Evolutionary conservation across 2,888 invertebrate species (phyloP).

Genomic region (Fragum fragum): DNA sequence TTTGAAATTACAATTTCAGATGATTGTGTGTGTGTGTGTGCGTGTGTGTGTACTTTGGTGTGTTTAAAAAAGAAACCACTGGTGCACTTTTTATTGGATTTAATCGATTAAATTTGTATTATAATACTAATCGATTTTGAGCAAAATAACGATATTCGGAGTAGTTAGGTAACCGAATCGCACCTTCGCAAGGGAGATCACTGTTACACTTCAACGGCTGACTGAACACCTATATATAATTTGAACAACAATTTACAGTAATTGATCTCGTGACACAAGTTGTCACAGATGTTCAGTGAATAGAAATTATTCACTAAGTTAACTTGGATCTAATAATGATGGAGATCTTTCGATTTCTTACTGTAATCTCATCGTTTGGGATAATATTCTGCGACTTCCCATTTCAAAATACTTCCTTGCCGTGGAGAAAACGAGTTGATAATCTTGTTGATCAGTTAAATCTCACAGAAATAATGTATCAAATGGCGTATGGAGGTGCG

Average conservation of each 20-base stretch:
- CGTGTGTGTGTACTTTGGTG: too few relatives aligned
- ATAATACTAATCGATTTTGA: too few relatives aligned
- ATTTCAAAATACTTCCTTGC: slow-evolving; percentile 80
- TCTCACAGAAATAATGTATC: slow-evolving; percentile 78
- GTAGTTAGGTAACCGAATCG: too few relatives aligned
- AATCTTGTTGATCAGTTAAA: slow-evolving; percentile 82
- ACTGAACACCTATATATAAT: not conserved
- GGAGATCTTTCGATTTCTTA: not conserved
- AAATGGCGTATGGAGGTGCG: slow-evolving; percentile 77
- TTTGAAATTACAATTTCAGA: too few relatives aligned
- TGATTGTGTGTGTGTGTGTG: too few relatives aligned
- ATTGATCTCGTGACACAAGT: not conserved
- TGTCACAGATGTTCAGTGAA: not conserved
- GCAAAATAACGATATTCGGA: too few relatives aligned
- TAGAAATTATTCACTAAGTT: not conserved
- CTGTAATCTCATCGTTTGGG: not conserved
- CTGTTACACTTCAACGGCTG: not conserved
- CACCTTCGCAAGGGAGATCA: slow-evolving; percentile 7
- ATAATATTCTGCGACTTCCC: slow-evolving; percentile 67
- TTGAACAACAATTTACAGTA: too few relatives aligned
- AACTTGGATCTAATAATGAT: not conserved
- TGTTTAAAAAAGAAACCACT: too few relatives aligned
- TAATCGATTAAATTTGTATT: too few relatives aligned
- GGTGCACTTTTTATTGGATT: too few relatives aligned
- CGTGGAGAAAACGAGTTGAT: slow-evolving; percentile 81